A percentile compares a stretch with the other conserved stretches of the same genome.
These are phyloP conservation scores for Acrobasis repandana DNA, from an alignment of 2,888 invertebrate species.

Conservation along the genomic window DNA sequence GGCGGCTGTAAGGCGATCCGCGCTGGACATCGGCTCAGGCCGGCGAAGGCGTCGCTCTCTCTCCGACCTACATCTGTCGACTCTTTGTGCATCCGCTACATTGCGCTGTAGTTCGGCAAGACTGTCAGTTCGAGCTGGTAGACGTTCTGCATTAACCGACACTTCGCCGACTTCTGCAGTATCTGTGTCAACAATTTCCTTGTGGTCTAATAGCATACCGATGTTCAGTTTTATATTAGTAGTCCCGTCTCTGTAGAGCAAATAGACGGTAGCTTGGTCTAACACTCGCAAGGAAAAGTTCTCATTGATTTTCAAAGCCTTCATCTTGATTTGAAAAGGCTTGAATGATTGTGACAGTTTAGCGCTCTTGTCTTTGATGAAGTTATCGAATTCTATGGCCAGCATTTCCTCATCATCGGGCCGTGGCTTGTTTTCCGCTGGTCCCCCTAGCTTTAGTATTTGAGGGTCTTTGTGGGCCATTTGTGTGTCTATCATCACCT, in stretches of 20 bases:
- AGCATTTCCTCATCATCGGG: constrained; percentile 71
- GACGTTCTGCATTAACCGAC: constrained; percentile 47
- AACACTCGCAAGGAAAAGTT: constrained; percentile 67
- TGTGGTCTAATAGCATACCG: constrained; percentile 78
- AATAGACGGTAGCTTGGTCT: constrained; percentile 68
- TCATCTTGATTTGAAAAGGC: constrained; percentile 75
- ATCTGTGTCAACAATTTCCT: constrained; percentile 74
- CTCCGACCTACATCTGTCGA: constrained; percentile 50
- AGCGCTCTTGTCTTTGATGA: constrained; percentile 70
- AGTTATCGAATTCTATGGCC: constrained; percentile 72
- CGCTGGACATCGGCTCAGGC: constrained; percentile 45
- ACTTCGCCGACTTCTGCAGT: constrained; percentile 61
- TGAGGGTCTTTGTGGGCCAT: constrained; percentile 65
- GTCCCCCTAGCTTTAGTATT: constrained; percentile 56
- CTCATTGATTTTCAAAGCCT: constrained; percentile 74
- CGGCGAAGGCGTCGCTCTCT: constrained; percentile 53
- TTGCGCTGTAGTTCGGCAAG: constrained; percentile 60
- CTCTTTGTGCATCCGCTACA: constrained; percentile 56
- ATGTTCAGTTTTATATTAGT: constrained; percentile 67
- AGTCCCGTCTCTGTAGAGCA: constrained; percentile 66
- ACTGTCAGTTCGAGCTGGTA: constrained; percentile 63
- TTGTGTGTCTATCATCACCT: constrained; percentile 75
- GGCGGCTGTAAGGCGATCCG: constrained; percentile 51
- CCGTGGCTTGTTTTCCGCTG: constrained; percentile 39
- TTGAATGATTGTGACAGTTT: constrained; percentile 66